Conservation (phyloP, 1,140 invertebrate species). For the Cataglyphis hispanica region DNA sequence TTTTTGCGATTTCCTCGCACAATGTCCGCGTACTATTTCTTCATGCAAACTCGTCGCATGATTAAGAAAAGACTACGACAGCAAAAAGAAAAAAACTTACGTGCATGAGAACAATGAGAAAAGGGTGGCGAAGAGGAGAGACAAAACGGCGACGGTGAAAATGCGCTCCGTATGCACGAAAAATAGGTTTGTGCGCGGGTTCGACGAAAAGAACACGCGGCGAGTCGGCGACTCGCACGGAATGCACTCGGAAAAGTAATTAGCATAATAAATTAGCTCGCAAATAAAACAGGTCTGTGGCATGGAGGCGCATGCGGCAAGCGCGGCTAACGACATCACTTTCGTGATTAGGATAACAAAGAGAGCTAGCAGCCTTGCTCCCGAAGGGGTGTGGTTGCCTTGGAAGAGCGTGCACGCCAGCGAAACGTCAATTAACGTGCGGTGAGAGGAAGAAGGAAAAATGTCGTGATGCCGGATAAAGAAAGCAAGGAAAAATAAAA, state of each 20-base stretch:
- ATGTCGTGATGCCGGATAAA: constrained; percentile 20
- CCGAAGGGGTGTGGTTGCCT: constrained; percentile 12
- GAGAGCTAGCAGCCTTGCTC: constrained; percentile 11
- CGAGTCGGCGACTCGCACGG: constrained; percentile 39
- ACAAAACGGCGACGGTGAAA: background rate
- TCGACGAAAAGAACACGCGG: constrained; percentile 39
- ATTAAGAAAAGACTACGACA: constrained; percentile 26
- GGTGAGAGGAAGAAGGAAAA: background rate
- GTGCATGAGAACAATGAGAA: background rate
- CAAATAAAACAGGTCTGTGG: constrained; percentile 69
- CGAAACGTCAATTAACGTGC: constrained; percentile 67
- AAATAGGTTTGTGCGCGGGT: constrained; percentile 5
- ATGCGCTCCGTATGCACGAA: constrained; percentile 22
- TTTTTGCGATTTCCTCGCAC: background rate
- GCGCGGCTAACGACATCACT: constrained; percentile 63
- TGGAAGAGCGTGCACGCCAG: constrained; percentile 21
- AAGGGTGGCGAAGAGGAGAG: background rate
- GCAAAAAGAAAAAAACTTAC: constrained; percentile 3
- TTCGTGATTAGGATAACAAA: constrained; percentile 72
- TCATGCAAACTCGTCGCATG: constrained; percentile 10
- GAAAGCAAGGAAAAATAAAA: background rate
- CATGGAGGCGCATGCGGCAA: constrained; percentile 40
- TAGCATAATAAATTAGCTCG: constrained; percentile 80
- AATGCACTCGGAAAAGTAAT: constrained; percentile 74
- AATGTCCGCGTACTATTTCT: background rate